Evolutionary conservation across 2,888 invertebrate genomes (phyloP).

Genomic region (Heliconius sara): DNA sequence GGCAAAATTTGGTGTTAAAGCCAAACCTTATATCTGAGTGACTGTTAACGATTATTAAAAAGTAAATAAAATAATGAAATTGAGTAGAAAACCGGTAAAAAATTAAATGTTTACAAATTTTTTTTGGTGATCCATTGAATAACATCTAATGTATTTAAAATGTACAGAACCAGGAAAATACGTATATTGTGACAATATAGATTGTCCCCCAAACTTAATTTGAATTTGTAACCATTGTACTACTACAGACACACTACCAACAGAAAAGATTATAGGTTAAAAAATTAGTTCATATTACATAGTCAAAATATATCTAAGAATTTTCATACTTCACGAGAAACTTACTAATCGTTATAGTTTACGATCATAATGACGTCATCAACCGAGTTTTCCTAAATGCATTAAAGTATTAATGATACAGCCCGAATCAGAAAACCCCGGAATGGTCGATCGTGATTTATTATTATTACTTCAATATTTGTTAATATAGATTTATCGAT

Average conservation of each 20-base stretch:
- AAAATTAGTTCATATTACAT: neutral
- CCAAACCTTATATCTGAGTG: too few relatives aligned
- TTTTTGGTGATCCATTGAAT: too few relatives aligned
- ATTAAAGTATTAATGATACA: conserved; percentile 15
- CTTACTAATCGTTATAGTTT: neutral
- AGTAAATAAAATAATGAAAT: too few relatives aligned
- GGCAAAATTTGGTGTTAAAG: too few relatives aligned
- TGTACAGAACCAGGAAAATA: neutral
- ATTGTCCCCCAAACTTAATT: neutral
- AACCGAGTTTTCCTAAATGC: neutral
- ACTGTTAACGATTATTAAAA: too few relatives aligned
- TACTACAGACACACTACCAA: too few relatives aligned
- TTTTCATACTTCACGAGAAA: neutral
- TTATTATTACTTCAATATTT: conserved; percentile 13
- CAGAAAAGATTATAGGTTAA: neutral
- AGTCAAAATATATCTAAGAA: neutral
- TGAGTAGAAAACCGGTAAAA: too few relatives aligned
- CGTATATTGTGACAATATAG: neutral
- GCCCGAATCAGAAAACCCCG: neutral
- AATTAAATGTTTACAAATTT: too few relatives aligned
- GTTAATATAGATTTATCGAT: neutral
- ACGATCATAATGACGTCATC: conserved; percentile 16
- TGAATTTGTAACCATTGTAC: too few relatives aligned
- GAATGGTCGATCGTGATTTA: neutral
- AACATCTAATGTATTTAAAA: too few relatives aligned